Evolutionary conservation across 2,113 vertebrate genomes (phyloP).

Genomic region (Phylloscopus trochilus): DNA sequence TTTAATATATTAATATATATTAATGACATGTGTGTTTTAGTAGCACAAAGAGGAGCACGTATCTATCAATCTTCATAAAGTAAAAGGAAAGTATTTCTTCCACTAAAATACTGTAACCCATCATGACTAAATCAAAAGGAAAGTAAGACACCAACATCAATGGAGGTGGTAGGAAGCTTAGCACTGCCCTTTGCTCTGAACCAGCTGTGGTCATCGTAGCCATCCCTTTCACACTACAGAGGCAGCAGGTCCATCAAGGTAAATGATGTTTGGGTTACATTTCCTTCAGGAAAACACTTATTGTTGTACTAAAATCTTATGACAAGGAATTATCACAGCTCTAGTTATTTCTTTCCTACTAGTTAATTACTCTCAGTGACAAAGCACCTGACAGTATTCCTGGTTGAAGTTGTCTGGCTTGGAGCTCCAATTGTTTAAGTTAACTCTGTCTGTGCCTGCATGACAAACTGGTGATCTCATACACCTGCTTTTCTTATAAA

Average conservation of each 20-base stretch:
- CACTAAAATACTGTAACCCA: background rate
- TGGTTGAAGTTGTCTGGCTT: background rate
- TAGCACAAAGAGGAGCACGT: background rate
- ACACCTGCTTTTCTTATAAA: background rate
- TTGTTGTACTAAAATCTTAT: background rate
- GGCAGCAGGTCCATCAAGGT: background rate
- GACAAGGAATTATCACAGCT: background rate
- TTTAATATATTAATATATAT: background rate
- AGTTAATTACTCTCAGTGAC: background rate
- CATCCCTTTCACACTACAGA: background rate
- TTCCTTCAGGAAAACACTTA: background rate
- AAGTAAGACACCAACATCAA: background rate
- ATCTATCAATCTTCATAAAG: background rate
- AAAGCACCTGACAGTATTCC: background rate
- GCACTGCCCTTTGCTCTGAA: background rate
- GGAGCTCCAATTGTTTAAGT: background rate
- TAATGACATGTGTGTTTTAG: background rate
- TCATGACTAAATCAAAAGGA: background rate
- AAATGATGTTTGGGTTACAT: background rate
- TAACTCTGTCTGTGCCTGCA: background rate
- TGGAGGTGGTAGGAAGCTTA: background rate
- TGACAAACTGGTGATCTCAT: background rate
- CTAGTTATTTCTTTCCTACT: background rate
- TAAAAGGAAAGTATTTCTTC: background rate
- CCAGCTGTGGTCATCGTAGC: background rate